Base-by-base conservation (phyloP, 1,140 invertebrate species). In the Philaenus spumarius region DNA sequence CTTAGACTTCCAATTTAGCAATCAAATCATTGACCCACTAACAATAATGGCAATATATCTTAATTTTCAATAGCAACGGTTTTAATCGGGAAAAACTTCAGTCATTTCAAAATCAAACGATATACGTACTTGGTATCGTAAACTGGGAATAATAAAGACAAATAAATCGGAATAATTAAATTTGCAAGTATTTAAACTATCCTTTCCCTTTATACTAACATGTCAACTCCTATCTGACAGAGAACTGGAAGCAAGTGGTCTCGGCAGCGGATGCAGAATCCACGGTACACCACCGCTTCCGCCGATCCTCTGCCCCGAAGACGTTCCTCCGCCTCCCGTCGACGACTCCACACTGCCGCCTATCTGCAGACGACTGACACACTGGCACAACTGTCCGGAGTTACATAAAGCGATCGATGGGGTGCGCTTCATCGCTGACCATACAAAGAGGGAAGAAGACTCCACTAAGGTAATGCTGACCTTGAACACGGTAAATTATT, bases 381-480 rank as follows among this genome's bases (percentile, higher is more conserved):
- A 85, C 63, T 90, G 87, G 86, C 87, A 90, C 71, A 83, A 85
- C 71, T 93, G 89, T 72, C 89, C 90, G n/a, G 92, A 95, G 76
- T 80, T 95, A 45, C 86, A 92, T 70, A 91, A 90, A 73, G 91
- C 93, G 62, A 90, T 95, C 66, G 89, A 93, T 68, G 91, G 92
- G 61, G 90, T 95, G 23, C 82, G 86, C 62, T 95, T 93, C 70
- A 94, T 96, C 64, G 91, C 93, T 14, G 91, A 95, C 71, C 92
- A 95, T 70, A 95, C 91, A 45, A 86, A 90, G 67, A 84, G 91
- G 67, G 89, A 93, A 70, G 90, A 95, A 74, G 91, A 94, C 68
- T 92, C 90, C 35, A 92, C 89, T 26, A 83, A 87, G 79, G 93
- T 95, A 76, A 77, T 9, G 26, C 26, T 30, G 26, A 30, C 26